Base-by-base conservation (phyloP, 2,888 invertebrate genomes). In the Dermolepida albohirtum region DNA sequence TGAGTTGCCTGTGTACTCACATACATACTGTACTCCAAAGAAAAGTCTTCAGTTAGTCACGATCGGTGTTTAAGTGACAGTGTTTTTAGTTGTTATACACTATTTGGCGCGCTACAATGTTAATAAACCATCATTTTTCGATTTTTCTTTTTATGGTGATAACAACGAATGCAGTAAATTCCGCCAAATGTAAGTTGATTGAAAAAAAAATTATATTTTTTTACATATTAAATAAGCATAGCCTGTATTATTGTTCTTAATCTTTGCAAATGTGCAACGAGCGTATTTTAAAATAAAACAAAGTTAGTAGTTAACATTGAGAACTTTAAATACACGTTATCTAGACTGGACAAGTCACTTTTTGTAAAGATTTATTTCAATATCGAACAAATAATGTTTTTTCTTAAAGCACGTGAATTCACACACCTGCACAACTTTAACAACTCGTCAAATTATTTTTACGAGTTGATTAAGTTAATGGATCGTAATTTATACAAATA, bases 41-140 rank as follows among this genome's bases (percentile, higher is more conserved):
- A 29, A 59, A 59, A 59, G 59, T 59, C 59, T 59, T 59, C 59
- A 59, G 59, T 59, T 59, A 27, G 59, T 59, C 29, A 29, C 59
- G 44, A 59, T 44, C 59, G 59, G 59, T 59, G 59, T 14, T 59
- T 44, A 27, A 34, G 59, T 47, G 59, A 44, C 27, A 59, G 59
- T 47, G 59, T 43, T 44, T 59, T 44, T 44, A 44, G 14, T 59
- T 59, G 14, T 44, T 59, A 34, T 59, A 14, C 7, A 27, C 40
- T 11, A 29, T 14, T 27, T 40, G 16, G n/a, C 14, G 14, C 14
- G 29, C 11, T 14, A 43, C 11, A 44, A 59, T 59, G 59, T 43
- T 44, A 44, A 59, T 44, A 14, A 40, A 54, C 2, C 11, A 16
- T 16, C 12, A 44, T 44, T 11, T 41, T 22, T 2, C 44, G 44